Evolutionary conservation across 2,797 vertebrate genomes (phyloP).

Genomic region (Acridotheres tristis): DNA sequence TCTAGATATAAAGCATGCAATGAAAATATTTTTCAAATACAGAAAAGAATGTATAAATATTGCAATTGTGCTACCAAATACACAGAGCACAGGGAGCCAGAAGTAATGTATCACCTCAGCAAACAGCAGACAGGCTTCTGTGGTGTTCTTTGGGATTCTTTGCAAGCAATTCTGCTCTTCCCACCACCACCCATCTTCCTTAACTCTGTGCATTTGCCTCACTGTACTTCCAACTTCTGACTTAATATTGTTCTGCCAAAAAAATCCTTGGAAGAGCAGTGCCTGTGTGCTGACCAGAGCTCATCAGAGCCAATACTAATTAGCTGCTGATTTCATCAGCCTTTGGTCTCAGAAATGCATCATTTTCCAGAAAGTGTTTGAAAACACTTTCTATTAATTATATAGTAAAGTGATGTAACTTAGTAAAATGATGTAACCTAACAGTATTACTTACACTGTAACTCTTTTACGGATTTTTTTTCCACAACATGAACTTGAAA

Average conservation of each 20-base stretch:
- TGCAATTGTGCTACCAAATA: background rate
- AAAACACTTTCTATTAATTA: constrained; percentile 46
- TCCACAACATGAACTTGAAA: background rate
- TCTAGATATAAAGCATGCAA: background rate
- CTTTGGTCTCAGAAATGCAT: constrained; percentile 40
- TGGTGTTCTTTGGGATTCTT: background rate
- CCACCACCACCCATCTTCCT: background rate
- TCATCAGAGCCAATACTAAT: constrained; percentile 17
- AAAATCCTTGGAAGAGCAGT: background rate
- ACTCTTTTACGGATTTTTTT: background rate
- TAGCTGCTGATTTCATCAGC: constrained; percentile 24
- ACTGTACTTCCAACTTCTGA: background rate
- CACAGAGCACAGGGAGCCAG: background rate
- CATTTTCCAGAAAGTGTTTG: constrained; percentile 32
- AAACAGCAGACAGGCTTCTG: background rate
- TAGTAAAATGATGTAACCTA: constrained; percentile 47
- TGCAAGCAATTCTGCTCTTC: background rate
- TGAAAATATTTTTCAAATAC: background rate
- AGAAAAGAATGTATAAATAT: background rate
- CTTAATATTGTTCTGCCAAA: background rate
- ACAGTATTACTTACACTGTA: background rate
- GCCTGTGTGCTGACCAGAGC: background rate
- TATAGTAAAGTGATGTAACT: constrained; percentile 52
- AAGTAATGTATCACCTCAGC: background rate
- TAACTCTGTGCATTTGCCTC: background rate